Evolutionary conservation across 2,888 invertebrate genomes (phyloP), one percentile per base, ranked within the genome.

Genomic region (Apodemia hepburni): DNA sequence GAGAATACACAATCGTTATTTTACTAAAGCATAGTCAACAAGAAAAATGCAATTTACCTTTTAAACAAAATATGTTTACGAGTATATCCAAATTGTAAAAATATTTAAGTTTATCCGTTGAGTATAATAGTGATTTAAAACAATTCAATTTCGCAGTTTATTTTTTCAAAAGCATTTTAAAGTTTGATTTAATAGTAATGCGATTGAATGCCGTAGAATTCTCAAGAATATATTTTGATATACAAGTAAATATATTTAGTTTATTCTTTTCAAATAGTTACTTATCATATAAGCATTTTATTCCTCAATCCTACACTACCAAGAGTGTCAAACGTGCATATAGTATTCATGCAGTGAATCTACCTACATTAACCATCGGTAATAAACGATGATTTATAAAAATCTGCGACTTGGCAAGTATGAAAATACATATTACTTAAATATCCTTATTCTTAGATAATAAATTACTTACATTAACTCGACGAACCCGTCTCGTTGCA

Each of bases 391-490:
- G 85, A 79, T 77, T 84, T 78, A 74, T 66, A 73, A 74, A 75
- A 74, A 78, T 18, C 61, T 38, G 58, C 58, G 29, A 45, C 27
- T 57, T 58, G 58, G 45, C 33, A 75, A 73, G 70, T 75, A 77
- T 79, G 76, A 84, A 77, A 79, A 78, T 72, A 72, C 66, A 70
- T 74, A 78, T 71, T 77, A 76, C 76, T 79, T 78, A 80, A 42
- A 42, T 42, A 79, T 79, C 81, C 76, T 72, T 83, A 76, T 79
- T 78, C 84, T 81, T 83, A 81, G 77, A 76, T 76, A 80, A 79
- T 79, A 81, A 83, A 77, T 84, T 87, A 90, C 90, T 90, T 88
- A 90, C 90, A 82, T 87, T 79, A 84, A 85, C 88, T 87, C 90
- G 90, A 84, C 82, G 87, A 82, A 84, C 86, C 88, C 82, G 70